phyloP scores from a whole-genome alignment of 2,797 vertebrate species.

The Acanthurus lineatus region DNA sequence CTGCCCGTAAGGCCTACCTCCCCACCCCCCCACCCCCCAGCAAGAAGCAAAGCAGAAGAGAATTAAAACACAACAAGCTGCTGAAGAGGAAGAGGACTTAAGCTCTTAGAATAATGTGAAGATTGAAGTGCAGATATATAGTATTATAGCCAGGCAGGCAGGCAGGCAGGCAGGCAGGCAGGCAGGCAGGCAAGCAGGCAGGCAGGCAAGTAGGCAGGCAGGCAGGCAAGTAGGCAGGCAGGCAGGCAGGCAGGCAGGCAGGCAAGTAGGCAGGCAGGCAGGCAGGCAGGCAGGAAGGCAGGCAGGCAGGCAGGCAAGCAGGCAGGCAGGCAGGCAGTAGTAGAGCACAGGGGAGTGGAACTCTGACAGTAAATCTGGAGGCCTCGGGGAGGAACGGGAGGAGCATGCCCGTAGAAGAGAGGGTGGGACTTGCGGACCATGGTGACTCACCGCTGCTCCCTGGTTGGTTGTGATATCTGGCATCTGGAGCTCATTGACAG shows the following conservation, averaged over 20 bases:
- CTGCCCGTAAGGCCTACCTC: background rate
- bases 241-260: background rate
- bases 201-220: slow-evolving; percentile 3
- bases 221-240: background rate
- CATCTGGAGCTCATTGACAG: slow-evolving; percentile 81
- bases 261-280: background rate
- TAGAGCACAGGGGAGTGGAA: slow-evolving; percentile 50
- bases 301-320: too few species aligned
- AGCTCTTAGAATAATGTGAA: slow-evolving; percentile 10
- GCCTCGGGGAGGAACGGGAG: slow-evolving; percentile 63
- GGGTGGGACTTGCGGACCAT: slow-evolving; percentile 70
- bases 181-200: too few species aligned
- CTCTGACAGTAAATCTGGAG: slow-evolving; percentile 70
- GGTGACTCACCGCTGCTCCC: slow-evolving; percentile 75
- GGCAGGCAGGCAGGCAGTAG: too few species aligned
- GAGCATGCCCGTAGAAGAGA: slow-evolving; percentile 66
- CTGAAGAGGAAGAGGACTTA: slow-evolving; percentile 11
- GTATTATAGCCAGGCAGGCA: slow-evolving; percentile 19
- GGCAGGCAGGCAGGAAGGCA: too few species aligned
- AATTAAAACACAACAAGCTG: slow-evolving; percentile 7
- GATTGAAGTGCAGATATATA: slow-evolving; percentile 33
- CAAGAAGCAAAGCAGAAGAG: background rate
- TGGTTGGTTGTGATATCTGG: slow-evolving; percentile 70
- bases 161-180: background rate
- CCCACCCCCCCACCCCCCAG: too few species aligned